Percentiles rank a stretch among this genome's conserved stretches.
phyloP scores from a whole-genome alignment of 2,797 vertebrate species.

The Melanotaenia boesemani region DNA sequence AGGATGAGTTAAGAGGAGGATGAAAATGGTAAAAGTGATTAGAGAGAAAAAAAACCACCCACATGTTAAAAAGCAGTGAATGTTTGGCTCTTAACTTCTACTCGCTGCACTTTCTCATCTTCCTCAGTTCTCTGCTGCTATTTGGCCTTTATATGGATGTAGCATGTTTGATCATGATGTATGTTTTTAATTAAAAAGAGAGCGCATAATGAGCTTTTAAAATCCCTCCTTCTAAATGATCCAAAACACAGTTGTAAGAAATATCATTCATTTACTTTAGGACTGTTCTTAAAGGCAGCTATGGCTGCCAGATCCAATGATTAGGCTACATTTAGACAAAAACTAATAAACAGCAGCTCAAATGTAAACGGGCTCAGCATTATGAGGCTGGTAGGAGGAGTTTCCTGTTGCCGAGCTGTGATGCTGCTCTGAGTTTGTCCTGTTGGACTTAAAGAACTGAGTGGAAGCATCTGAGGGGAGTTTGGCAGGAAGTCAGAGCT shows the following conservation, averaged over 20 bases:
- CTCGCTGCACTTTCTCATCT: conserved; percentile 5
- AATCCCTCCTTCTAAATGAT: background rate
- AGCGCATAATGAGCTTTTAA: background rate
- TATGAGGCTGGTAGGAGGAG: background rate
- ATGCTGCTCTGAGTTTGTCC: conserved; percentile 1
- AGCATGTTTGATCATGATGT: conserved; percentile 3
- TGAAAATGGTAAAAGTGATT: conserved; percentile 11
- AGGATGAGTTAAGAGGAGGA: conserved; percentile 7
- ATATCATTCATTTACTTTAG: background rate
- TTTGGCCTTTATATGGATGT: conserved; percentile 5
- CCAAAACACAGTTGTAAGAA: background rate
- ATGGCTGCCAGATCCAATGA: background rate
- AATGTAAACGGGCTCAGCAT: background rate
- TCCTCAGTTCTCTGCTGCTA: conserved; percentile 27
- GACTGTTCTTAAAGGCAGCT: background rate
- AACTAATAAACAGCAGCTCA: background rate
- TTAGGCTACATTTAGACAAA: background rate
- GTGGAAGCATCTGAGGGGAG: conserved; percentile 12
- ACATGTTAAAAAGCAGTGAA: conserved; percentile 41
- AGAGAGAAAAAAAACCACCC: conserved; percentile 36
- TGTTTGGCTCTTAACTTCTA: conserved; percentile 30
- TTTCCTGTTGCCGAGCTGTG: background rate
- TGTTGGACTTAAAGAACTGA: conserved; percentile 11
- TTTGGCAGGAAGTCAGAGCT: conserved; percentile 27
- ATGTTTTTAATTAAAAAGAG: conserved; percentile 22